These are phyloP conservation scores for Copsychus sechellarum DNA, from an alignment of 2,113 vertebrate genomes.

Conservation along the genomic window DNA sequence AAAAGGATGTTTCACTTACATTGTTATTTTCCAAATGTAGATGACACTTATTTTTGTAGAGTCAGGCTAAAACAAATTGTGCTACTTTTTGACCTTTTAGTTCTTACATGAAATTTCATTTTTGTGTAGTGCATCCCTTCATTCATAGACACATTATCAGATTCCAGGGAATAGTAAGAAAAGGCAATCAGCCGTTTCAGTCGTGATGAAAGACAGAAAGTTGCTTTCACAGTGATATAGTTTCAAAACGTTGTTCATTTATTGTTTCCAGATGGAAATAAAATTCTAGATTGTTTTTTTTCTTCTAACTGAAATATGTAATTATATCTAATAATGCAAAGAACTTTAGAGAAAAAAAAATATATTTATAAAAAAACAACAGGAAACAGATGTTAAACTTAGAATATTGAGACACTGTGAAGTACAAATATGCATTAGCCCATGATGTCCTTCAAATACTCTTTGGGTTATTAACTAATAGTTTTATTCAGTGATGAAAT, in stretches of 20 bases:
- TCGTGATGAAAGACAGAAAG: constrained; percentile 35
- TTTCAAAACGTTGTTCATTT: constrained; percentile 40
- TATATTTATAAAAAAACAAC: not conserved
- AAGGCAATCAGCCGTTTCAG: constrained; percentile 30
- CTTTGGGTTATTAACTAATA: constrained; percentile 1
- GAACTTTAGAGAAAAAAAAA: not conserved
- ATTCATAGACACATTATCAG: not conserved
- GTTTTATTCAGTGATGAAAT: constrained; percentile 58
- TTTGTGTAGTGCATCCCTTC: not conserved
- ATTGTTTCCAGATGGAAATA: constrained; percentile 58
- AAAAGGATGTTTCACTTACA: not conserved
- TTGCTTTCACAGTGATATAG: constrained; percentile 21
- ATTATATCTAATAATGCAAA: constrained; percentile 35
- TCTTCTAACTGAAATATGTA: constrained; percentile 23
- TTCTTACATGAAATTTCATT: not conserved
- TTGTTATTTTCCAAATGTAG: not conserved
- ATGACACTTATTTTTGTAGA: not conserved
- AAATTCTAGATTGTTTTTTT: constrained; percentile 39
- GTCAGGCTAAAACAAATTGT: constrained; percentile 16
- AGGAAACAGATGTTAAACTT: constrained; percentile 55
- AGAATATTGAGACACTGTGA: not conserved
- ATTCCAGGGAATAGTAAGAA: not conserved
- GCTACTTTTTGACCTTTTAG: not conserved
- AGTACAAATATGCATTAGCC: not conserved
- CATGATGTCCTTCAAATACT: not conserved